Base-by-base conservation (phyloP, 1,140 invertebrate species). In the Tetranychus cinnabarinus region DNA sequence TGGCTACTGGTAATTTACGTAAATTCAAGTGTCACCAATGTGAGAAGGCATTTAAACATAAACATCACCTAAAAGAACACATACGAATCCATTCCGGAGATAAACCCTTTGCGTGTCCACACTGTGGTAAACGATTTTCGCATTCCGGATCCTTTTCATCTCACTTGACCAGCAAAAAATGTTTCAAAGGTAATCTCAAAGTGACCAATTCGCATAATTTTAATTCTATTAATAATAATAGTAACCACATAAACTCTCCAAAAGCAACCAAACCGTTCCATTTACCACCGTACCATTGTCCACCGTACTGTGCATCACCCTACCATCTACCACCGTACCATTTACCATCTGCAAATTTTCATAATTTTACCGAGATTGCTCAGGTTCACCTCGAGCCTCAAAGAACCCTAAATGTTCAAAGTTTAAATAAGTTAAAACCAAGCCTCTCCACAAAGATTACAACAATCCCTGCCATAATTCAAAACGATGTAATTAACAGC, bases 81-180 rank as follows among this genome's bases (percentile, higher is more conserved):
- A 83, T 93, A 63, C 82, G 95, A 60, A 97, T 97, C 69, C 95
- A 98, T 76, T 86, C 82, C 67, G 86, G 93, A 35, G 93, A 97
- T 75, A 98, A 97, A 73, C 95, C 95, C 31, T 98, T 97, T 72
- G 83, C 86, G 72, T 99, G 95, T 72, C 82, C 81, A 66, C 93
- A 96, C 73, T 99, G 95, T 73, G 86, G 88, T 61, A 98, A 98
- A 74, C 80, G 93, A 61, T 99, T 99, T 75, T 97, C 91, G 2
- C 95, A 99, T 75, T 98, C 95, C 10, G 95, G 95, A 31, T 97
- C 92, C 12, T 99, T 93, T 74, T 97, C 91, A 66, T 96, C 90
- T 70, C 95, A 99, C 75, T 97, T 92, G 88, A 97, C 92, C 61
- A 95, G 91, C 63, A 98, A 98, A 75, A 99, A 99, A 75, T 99